These are phyloP conservation scores for Entelurus aequoreus DNA, from an alignment of 2,113 vertebrate species.

Conservation along the genomic window DNA sequence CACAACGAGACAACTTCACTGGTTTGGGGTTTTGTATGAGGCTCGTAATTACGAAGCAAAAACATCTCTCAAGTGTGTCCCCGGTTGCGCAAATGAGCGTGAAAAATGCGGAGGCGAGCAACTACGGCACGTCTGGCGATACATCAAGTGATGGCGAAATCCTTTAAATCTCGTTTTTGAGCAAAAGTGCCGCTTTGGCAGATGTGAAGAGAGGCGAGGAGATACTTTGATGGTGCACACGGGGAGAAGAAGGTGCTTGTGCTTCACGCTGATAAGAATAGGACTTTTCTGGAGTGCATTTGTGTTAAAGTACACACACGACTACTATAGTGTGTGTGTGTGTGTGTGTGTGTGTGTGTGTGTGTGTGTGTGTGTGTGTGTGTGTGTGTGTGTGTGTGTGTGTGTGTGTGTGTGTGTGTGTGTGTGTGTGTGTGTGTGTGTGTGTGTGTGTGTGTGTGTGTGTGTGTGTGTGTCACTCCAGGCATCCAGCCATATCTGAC, in stretches of 20 bases:
- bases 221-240: slow-evolving; percentile 83
- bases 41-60: too few species aligned
- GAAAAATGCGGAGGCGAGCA: slow-evolving; percentile 74
- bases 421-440: too few species aligned
- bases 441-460: not conserved
- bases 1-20: too few species aligned
- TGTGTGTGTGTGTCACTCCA: slow-evolving; percentile 82
- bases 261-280: slow-evolving; percentile 82
- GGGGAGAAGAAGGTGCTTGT: slow-evolving; percentile 83
- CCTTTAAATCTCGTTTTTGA: slow-evolving; percentile 65
- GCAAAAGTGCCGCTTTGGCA: slow-evolving; percentile 94
- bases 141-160: slow-evolving; percentile 79
- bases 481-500: slow-evolving; percentile 95
- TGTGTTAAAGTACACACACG: too few species aligned
- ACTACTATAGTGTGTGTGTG: slow-evolving; percentile 27
- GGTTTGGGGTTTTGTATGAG: too few species aligned
- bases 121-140: slow-evolving; percentile 77
- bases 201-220: slow-evolving; percentile 89
- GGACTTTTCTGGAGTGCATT: slow-evolving; percentile 68
- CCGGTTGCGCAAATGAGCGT: slow-evolving; percentile 28
- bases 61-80: slow-evolving; percentile 16
- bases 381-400: too few species aligned
- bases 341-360: too few species aligned
- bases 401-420: too few species aligned
- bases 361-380: too few species aligned